phyloP scores from a whole-genome alignment of 2,797 vertebrate genomes.

The Etheostoma nigrum region DNA sequence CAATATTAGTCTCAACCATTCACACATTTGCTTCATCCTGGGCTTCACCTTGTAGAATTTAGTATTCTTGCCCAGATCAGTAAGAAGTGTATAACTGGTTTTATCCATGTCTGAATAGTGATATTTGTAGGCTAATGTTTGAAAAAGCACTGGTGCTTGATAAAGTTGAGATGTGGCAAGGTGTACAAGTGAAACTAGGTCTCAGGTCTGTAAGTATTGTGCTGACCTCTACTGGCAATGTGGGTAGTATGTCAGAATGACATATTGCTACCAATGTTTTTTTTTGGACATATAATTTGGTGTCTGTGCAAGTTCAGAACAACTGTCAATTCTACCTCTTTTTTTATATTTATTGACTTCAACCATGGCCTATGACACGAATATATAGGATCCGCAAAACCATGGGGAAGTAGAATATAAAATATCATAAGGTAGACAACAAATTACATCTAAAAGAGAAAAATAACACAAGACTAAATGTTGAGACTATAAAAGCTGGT shows the following conservation, averaged over 20 bases:
- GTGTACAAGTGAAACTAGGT: not conserved
- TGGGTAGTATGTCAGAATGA: not conserved
- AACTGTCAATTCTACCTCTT: not conserved
- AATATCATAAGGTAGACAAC: not conserved
- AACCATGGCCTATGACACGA: not conserved
- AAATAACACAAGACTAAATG: too few relatives aligned
- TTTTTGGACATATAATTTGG: not conserved
- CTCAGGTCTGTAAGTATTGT: not conserved
- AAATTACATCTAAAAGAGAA: too few relatives aligned
- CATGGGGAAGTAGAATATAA: not conserved
- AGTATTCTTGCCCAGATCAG: too few relatives aligned
- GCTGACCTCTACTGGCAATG: slow-evolving; percentile 49
- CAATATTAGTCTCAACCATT: not conserved
- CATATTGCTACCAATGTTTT: not conserved
- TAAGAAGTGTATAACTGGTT: not conserved
- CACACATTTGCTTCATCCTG: not conserved
- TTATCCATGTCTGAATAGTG: not conserved
- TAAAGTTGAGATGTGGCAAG: not conserved
- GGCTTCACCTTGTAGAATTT: not conserved
- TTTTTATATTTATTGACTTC: not conserved
- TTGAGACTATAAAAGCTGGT: too few relatives aligned
- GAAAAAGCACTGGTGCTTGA: not conserved
- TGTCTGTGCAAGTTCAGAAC: not conserved
- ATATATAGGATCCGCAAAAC: not conserved
- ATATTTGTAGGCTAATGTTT: not conserved